Evolutionary conservation across 2,113 vertebrate genomes (phyloP), one percentile per base, ranked within the genome.

Genomic region (Cromileptes altivelis): DNA sequence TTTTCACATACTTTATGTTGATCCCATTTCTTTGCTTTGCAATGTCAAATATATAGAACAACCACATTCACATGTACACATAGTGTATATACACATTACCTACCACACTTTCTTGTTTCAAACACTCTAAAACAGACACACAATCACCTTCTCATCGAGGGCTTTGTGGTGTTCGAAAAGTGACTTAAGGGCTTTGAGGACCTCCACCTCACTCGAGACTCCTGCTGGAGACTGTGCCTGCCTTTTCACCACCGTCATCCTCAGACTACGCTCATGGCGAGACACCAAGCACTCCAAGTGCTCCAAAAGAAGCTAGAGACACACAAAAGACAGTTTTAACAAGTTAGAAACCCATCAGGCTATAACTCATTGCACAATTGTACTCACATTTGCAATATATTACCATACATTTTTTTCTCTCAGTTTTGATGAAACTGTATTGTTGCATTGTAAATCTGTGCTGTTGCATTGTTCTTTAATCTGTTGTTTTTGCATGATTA

Each of bases 141-240:
- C 10, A 23, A 25, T 45, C 40, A 98, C 98, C 98, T 99, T 99
- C 93, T 99, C 98, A 23, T 99, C 98, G 80, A 99, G 96, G 75
- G 98, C 98, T 95, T 99, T 99, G 92, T 99, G 98, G 91, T 99
- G 98, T 78, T 99, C 98, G 57, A 99, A 99, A 47, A 99, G 92
- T n/a, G 98, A 99, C 92, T 99, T 99, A 0, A 99, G 97, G 6
- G 98, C 98, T 94, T 99, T 99, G 62, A 99, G 97, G 85, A 99
- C 98, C 86, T 99, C 98, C 83, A 99, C 98, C 90, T 99, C 98
- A 23, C 98, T 99, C 68, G 98, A 99, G 87, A 99, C 98, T 0
- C 98, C 98, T 0, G 98, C 98, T 1, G 98, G 98, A 74, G 97
- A 98, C 94, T 99, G 98, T 1, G 97, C 97, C 78, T 99, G 98